These are phyloP conservation scores for Artemisiospiza belli DNA, from an alignment of 2,113 vertebrate species.

Conservation along the genomic window DNA sequence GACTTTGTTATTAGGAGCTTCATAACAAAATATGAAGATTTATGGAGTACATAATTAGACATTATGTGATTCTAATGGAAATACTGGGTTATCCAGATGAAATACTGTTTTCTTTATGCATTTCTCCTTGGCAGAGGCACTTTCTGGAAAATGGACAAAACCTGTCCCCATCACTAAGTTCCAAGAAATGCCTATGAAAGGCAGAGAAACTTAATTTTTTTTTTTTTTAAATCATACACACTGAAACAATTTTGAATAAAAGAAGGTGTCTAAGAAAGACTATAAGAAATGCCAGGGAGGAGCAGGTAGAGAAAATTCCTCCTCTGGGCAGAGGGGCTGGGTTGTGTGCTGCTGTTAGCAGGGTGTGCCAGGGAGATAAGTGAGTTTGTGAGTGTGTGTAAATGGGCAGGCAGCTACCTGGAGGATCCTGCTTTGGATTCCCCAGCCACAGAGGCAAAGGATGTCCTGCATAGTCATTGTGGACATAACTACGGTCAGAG, in stretches of 20 bases:
- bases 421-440: neutral
- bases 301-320: neutral
- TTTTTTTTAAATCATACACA: neutral
- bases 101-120: slow-evolving; percentile 1
- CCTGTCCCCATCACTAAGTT: neutral
- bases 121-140: slow-evolving; percentile 19
- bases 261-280: neutral
- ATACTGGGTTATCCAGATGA: slow-evolving; percentile 30
- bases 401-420: neutral
- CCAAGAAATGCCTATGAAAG: neutral
- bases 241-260: neutral
- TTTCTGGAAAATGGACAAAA: slow-evolving; percentile 14
- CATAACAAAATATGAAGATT: slow-evolving; percentile 66
- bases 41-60: slow-evolving; percentile 62
- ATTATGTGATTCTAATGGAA: slow-evolving; percentile 60
- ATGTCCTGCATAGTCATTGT: neutral
- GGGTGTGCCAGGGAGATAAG: neutral
- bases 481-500: neutral
- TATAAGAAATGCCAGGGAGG: neutral
- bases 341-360: neutral
- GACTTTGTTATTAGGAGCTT: slow-evolving; percentile 41
- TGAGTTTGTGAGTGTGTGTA: neutral
- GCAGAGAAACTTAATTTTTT: neutral
- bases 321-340: neutral
- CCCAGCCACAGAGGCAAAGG: neutral